phyloP scores from a whole-genome alignment of 2,888 invertebrate species.

The Ectropis crepuscularia region DNA sequence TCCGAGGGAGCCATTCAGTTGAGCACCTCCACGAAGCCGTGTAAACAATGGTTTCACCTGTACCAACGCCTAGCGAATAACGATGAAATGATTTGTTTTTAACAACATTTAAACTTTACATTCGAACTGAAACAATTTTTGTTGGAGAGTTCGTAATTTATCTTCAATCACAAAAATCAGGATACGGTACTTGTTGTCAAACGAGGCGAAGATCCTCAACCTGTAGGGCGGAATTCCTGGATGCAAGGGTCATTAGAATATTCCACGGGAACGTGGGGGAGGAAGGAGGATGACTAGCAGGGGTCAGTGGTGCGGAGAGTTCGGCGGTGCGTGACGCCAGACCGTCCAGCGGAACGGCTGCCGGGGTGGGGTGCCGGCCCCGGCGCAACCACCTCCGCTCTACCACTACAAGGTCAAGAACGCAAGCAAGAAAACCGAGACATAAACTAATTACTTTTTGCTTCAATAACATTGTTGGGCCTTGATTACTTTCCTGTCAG shows the following conservation, averaged over 20 bases:
- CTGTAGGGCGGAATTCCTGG: conserved; percentile 44
- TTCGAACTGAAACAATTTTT: no score
- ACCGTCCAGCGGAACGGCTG: conserved; percentile 63
- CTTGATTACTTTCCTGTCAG: no score
- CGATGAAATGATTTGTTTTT: conserved; percentile 10
- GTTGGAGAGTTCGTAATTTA: background rate
- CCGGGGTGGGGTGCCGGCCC: conserved; percentile 59
- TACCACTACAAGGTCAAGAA: conserved; percentile 46
- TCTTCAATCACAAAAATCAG: conserved; percentile 2
- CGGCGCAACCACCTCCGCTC: conserved; percentile 45
- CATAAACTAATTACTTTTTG: no score
- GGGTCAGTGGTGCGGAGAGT: conserved; percentile 62
- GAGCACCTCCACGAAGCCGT: conserved; percentile 59
- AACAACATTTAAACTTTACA: background rate
- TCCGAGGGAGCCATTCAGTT: conserved; percentile 66
- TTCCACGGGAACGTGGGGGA: conserved; percentile 34
- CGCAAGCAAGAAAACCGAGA: conserved; percentile 8
- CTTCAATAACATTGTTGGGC: no score
- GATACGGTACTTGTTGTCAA: conserved; percentile 41
- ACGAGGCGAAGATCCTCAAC: conserved; percentile 53
- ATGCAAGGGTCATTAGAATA: conserved; percentile 13
- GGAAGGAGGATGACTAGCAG: conserved; percentile 34
- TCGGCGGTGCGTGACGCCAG: conserved; percentile 62
- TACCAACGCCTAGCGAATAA: conserved; percentile 50
- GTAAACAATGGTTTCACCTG: conserved; percentile 76